Evolutionary conservation across 2,888 invertebrate genomes (phyloP), one percentile per base, ranked within the genome.

Genomic region (Pristionchus entomophagus): DNA sequence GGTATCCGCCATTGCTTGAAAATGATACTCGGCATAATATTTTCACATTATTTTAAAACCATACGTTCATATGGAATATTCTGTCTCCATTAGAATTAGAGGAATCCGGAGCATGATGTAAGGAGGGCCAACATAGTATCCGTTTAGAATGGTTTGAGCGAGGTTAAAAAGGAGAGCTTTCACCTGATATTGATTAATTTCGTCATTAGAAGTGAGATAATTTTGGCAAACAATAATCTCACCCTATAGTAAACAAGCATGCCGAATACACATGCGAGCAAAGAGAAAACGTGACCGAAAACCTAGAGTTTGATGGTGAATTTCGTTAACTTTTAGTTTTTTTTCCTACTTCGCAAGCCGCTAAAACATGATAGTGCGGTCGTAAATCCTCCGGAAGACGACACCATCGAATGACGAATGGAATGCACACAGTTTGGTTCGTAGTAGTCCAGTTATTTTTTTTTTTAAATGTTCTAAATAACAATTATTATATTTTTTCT

Each of bases 1-100:
- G 17, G 14, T 17, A 32, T 78, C 78, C 4, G 78, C 78, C 32
- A 51, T 78, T 32, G 51, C 78, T 78, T n/a, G n/a, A n/a, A n/a
- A n/a, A n/a, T n/a, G n/a, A n/a, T n/a, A n/a, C n/a, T n/a, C n/a
- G n/a, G n/a, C 4, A 17, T 4, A 8, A 32, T 17, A 12, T n/a
- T n/a, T n/a, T 17, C 19, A n/a, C 19, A n/a, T 56, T 56, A 8
- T 8, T 8, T 19, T n/a, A n/a, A 56, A 2, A 3, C 19, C 56
- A n/a, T 8, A 77, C 73, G 5, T 8, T 77, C 73, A 41, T 41
- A 45, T 77, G 38, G 4, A 3, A 78, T 51, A 6, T 32, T 19
- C 10, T 51, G 78, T 78, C 32, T 78, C 78, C 78, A 78, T 78
- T 2, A 78, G 78, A 78, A 78, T 51, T 5, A 78, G 78, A 17